Evolutionary conservation across 2,113 vertebrate species (phyloP).

Genomic region (Carassius gibelio): DNA sequence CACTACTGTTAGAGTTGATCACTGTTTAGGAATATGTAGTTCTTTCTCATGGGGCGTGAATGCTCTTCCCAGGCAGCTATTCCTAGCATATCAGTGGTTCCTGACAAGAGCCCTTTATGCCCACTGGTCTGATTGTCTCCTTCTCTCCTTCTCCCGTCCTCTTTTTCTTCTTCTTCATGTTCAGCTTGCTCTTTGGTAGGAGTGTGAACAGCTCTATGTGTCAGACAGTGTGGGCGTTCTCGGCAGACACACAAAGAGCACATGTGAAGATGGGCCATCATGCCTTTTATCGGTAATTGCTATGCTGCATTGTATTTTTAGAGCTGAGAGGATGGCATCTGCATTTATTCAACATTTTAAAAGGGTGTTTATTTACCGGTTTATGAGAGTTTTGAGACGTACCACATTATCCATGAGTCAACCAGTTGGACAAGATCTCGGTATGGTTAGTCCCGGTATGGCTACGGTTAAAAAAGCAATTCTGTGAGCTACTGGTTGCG

Average conservation of each 20-base stretch:
- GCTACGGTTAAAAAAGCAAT: background rate
- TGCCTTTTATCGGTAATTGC: constrained; percentile 45
- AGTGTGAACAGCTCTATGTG: constrained; percentile 31
- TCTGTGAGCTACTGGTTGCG: background rate
- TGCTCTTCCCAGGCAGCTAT: background rate
- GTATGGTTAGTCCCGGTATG: background rate
- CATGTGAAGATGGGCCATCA: constrained; percentile 31
- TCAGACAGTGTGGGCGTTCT: constrained; percentile 53
- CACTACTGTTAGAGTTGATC: background rate
- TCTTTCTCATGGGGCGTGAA: background rate
- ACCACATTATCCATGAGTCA: background rate
- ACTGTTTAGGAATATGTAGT: background rate
- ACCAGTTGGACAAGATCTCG: constrained; percentile 12
- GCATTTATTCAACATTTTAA: constrained; percentile 25
- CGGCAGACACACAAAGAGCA: constrained; percentile 47
- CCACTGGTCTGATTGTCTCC: background rate
- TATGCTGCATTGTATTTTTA: constrained; percentile 28
- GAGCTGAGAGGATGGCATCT: constrained; percentile 17
- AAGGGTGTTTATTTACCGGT: background rate
- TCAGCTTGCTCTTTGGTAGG: constrained; percentile 14
- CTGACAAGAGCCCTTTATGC: background rate
- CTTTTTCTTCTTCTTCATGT: background rate
- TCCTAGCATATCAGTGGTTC: background rate
- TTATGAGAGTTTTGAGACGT: background rate
- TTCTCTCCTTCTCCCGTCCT: background rate